phyloP scores from a whole-genome alignment of 2,113 vertebrate species.

The Epinephelus lanceolatus region DNA sequence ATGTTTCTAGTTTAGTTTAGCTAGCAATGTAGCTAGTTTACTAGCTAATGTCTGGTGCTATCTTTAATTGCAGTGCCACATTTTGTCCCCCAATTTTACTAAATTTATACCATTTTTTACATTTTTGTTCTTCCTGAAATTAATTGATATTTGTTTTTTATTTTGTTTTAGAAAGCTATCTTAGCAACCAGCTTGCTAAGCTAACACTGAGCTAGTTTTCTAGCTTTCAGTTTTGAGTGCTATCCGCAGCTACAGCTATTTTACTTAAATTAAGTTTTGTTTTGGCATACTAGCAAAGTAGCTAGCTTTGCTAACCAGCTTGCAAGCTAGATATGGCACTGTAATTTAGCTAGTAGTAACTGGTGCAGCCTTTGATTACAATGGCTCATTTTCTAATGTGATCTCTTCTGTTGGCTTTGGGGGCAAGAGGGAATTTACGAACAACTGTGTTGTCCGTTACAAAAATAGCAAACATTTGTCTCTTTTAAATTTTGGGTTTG shows the following conservation, averaged over 20 bases:
- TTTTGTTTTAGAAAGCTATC: background rate
- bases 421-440: no score
- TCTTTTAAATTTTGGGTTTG: no score
- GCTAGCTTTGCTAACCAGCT: background rate
- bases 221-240: background rate
- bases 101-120: background rate
- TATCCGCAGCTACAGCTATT: background rate
- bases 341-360: background rate
- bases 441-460: no score
- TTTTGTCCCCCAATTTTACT: background rate
- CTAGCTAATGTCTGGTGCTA: background rate
- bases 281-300: background rate
- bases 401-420: background rate
- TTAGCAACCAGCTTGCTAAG: background rate
- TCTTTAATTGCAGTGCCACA: background rate
- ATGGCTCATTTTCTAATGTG: background rate
- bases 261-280: background rate
- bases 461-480: no score
- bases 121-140: background rate
- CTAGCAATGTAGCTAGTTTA: background rate
- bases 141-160: background rate
- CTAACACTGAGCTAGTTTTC: background rate
- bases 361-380: background rate
- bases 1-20: background rate
- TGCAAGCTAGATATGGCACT: background rate